These are phyloP conservation scores for Ciconia boyciana DNA, from an alignment of 2,113 vertebrate species.

Conservation along the genomic window DNA sequence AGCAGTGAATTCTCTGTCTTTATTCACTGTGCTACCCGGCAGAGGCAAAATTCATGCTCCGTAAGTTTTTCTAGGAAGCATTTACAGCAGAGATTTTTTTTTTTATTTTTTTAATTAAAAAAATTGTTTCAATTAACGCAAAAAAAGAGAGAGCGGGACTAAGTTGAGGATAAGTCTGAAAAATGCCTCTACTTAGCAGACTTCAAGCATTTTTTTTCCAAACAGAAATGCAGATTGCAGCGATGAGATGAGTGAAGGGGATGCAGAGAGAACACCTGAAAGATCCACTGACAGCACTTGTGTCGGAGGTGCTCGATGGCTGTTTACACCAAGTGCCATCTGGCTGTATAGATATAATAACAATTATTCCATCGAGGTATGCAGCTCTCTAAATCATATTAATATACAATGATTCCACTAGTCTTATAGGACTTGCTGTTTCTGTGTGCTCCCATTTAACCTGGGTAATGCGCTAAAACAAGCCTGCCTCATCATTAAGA, in stretches of 20 bases:
- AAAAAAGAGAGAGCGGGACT: too few relatives aligned
- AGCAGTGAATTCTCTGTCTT: background rate
- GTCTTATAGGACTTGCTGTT: conserved; percentile 67
- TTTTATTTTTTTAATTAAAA: background rate
- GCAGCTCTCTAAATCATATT: conserved; percentile 76
- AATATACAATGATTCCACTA: conserved; percentile 61
- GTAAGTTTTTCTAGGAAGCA: background rate
- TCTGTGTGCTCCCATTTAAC: conserved; percentile 76
- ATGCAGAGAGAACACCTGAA: conserved; percentile 55
- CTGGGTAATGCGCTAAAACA: conserved; percentile 71
- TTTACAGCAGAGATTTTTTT: background rate
- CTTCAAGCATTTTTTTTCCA: background rate
- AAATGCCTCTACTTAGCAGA: background rate
- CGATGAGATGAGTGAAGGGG: conserved; percentile 44
- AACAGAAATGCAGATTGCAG: background rate
- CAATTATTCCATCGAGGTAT: conserved; percentile 76
- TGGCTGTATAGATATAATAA: conserved; percentile 79
- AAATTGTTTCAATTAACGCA: background rate
- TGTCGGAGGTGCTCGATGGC: conserved; percentile 67
- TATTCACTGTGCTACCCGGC: background rate
- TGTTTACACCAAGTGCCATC: conserved; percentile 80
- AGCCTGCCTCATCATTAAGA: conserved; percentile 75
- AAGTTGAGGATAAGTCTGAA: background rate
- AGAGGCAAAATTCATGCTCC: background rate
- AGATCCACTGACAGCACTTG: conserved; percentile 56